Evolutionary conservation across 2,888 invertebrate genomes (phyloP).

Genomic region (Camponotus fellah): DNA sequence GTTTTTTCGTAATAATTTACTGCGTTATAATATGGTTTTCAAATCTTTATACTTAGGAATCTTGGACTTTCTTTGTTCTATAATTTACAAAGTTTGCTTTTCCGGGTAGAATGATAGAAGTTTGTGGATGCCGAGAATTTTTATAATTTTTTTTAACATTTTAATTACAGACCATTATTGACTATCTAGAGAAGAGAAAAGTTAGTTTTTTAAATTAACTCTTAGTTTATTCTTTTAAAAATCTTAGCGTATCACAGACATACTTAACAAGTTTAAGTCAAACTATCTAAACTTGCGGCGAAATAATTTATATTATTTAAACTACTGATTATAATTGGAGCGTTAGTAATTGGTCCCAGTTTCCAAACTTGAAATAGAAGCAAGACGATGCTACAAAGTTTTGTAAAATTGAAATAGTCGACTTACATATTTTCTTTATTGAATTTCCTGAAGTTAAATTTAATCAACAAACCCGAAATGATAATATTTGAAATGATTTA

Average conservation of each 20-base stretch:
- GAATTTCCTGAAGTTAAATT: background rate
- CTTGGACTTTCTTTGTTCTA: background rate
- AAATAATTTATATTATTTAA: slow-evolving; percentile 35
- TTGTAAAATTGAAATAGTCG: background rate
- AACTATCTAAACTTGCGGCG: background rate
- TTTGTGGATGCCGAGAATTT: slow-evolving; percentile 5
- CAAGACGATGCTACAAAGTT: background rate
- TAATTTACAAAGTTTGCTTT: slow-evolving; percentile 1
- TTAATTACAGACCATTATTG: background rate
- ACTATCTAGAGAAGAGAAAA: background rate
- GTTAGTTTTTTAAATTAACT: slow-evolving; percentile 40
- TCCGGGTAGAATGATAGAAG: background rate
- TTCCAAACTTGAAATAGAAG: background rate
- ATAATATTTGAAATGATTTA: background rate
- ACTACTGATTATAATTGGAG: slow-evolving; percentile 16
- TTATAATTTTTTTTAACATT: slow-evolving; percentile 4
- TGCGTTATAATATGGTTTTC: background rate
- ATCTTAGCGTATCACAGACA: slow-evolving; percentile 3
- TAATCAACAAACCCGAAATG: background rate
- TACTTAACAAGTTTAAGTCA: background rate
- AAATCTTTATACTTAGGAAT: background rate
- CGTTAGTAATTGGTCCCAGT: slow-evolving; percentile 20
- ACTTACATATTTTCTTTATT: background rate
- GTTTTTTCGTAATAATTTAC: background rate
- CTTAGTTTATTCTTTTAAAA: slow-evolving; percentile 16